Base-by-base conservation (phyloP, 1,140 invertebrate genomes). In the Drosophila nasuta region DNA sequence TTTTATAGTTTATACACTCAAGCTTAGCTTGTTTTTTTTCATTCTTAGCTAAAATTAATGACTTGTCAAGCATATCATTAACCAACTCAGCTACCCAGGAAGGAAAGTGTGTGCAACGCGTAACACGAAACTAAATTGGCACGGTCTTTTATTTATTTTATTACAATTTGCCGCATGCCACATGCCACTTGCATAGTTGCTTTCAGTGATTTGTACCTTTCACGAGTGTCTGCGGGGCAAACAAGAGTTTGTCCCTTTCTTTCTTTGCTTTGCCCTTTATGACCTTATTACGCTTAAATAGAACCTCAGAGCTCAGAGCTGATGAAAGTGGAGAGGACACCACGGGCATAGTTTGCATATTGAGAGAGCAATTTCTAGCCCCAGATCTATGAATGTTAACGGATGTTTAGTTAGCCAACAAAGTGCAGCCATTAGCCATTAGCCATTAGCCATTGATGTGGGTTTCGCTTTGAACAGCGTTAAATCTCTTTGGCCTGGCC, bases 391-490 rank as follows among this genome's bases (percentile, higher is more conserved):
- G 5, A 89, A 69, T 13, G 71, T 60, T 58, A 81, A 79, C 58
- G 82, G 80, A 41, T 87, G 28, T 82, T 54, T 78, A 75, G 38
- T 87, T 88, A 11, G 73, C 30, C 15, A 63, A 63, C 58, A 46
- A 45, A 71, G 3, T 83, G 70, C 43, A 88, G 30, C 43, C 67
- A 67, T 48, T 79, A 88, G 0, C 78, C 67, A 67, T 48, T 79
- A 88, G 0, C 78, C 81, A 68, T 85, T 75, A 88, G 0, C 79
- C 81, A 69, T 85, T 75, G 45, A 88, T 72, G 30, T 65, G 62
- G 1, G 75, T 75, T 25, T 10, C 8, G 81, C 65, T 52, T 83
- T 88, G 6, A 79, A 74, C 1, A 79, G 46, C 5, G 66, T 70
- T 10, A 88, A 81, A 13, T 81, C 71, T 0, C 45, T 33, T 72